Conservation (phyloP, 1,140 invertebrate species). For the Sinella curviseta region DNA sequence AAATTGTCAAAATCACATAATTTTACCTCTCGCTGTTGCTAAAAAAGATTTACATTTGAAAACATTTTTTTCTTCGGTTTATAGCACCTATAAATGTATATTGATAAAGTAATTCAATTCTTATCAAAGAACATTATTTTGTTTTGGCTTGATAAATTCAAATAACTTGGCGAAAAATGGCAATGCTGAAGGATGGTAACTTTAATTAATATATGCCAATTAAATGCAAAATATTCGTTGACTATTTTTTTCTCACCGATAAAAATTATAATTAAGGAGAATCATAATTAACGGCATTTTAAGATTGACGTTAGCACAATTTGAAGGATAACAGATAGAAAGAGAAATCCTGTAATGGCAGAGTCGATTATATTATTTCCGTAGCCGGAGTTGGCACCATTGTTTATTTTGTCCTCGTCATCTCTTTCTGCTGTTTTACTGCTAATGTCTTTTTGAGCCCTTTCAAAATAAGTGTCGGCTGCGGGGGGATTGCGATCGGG, state of each 20-base stretch:
- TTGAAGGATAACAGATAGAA: not conserved
- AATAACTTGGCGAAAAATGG: no score
- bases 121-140: no score
- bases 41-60: no score
- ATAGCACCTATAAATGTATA: no score
- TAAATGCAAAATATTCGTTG: not conserved
- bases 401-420: not conserved
- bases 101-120: no score
- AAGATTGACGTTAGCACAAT: not conserved
- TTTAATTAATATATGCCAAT: no score
- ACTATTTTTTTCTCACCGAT: not conserved
- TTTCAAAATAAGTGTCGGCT: not conserved
- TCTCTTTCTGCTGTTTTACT: not conserved
- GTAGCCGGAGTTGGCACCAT: not conserved
- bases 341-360: conserved; percentile 3
- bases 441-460: not conserved
- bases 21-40: no score
- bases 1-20: no score
- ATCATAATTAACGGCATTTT: not conserved
- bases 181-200: no score
- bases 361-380: not conserved
- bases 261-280: not conserved
- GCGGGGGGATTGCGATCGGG: not conserved
- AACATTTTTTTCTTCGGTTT: no score
- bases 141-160: no score